Base-by-base conservation (phyloP, 2,113 vertebrate genomes). In the Dissostichus mawsoni region DNA sequence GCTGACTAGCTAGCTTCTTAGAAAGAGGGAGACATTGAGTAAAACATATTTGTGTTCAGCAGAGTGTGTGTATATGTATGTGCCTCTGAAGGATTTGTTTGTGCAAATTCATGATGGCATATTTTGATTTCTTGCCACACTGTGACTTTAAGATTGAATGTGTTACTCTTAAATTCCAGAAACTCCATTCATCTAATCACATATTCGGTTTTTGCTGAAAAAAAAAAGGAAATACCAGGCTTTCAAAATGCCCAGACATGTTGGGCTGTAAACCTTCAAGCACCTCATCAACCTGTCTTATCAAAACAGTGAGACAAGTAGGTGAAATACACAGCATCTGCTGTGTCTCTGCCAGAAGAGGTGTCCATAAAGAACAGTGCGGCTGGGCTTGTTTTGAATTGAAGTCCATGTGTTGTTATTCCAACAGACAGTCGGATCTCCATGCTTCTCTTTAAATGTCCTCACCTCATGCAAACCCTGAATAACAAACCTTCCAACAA, bases 181-280 rank as follows among this genome's bases (percentile, higher is more conserved):
- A 73, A 67, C 58, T 69, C 36, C n/a, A 48, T 33, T 61, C 53
- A 78, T 78, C 69, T 69, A 76, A 57, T 80, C 23, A 41, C 25
- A 48, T 58, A 23, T 52, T 18, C 33, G 14, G 23, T 20, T 44
- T 69, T 45, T 25, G 61, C 80, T 83, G 36, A 1, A 41, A 8
- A 8, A 41, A 76, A 84, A 82, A 64, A 82, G 69, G 41, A 64
- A 70, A 77, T 67, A 62, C 77, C 68, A 76, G 80, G 52, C 57
- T 70, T 76, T 72, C 23, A 78, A 80, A 86, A 80, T 72, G 72
- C 56, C 75, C 79, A 36, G 77, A 77, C 79, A 78, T 67, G 77
- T 65, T 51, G 18, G 29, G 66, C 52, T 76, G 70, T 83, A 69
- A 79, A 86, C 45, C 25, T 56, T 51, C 48, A n/a, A 88, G 69